phyloP scores from a whole-genome alignment of 2,888 invertebrate species.

The Xanthorhoe designata region DNA sequence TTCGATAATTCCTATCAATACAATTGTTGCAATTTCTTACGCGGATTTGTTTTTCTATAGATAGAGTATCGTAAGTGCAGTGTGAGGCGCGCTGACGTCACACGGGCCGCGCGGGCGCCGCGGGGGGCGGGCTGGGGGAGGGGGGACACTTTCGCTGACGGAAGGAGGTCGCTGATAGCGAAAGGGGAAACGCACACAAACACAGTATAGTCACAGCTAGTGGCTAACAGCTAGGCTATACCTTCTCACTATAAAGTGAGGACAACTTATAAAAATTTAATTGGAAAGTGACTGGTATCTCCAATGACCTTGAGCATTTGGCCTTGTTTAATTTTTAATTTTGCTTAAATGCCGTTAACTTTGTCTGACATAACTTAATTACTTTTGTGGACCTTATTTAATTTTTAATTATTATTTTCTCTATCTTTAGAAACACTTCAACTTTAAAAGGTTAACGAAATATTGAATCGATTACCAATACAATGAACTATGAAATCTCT shows the following conservation, averaged over 20 bases:
- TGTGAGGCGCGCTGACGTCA: slow-evolving; percentile 25
- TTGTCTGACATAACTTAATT: no score
- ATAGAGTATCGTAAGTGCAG: background rate
- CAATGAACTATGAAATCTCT: no score
- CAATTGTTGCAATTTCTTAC: background rate
- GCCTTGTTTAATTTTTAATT: no score
- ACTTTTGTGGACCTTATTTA: no score
- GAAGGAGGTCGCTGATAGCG: slow-evolving; percentile 61
- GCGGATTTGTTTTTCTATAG: background rate
- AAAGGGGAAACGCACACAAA: slow-evolving; percentile 56
- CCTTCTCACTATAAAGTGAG: background rate
- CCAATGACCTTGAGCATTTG: no score
- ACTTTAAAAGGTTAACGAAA: no score
- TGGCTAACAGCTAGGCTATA: background rate
- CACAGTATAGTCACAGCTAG: slow-evolving; percentile 5
- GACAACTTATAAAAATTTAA: background rate
- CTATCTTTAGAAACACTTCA: no score
- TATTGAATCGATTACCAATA: no score
- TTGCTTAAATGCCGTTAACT: no score
- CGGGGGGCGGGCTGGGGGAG: slow-evolving; percentile 6
- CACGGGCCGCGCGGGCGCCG: slow-evolving; percentile 15
- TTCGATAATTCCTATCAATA: background rate
- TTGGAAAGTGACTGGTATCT: background rate
- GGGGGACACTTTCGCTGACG: slow-evolving; percentile 57
- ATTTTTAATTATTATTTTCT: no score